Base-by-base conservation (phyloP, 37 sponge, comb jelly and placozoan genomes). In the Oopsacas minuta region DNA sequence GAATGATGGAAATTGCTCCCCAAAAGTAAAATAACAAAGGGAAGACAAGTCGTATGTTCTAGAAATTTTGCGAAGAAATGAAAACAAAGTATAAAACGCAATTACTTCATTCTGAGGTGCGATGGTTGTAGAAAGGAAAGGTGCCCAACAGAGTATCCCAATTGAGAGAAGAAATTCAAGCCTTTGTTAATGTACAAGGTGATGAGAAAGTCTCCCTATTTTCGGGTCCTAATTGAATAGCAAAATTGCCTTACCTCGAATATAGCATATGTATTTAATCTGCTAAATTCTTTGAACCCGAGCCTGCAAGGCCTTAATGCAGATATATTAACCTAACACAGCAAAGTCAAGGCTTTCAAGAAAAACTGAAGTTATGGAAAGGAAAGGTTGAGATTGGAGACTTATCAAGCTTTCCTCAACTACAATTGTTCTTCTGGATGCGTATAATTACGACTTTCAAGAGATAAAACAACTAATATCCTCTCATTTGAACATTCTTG, bases 381-480 rank as follows among this genome's bases (percentile, higher is more conserved):
- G 75, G 28, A 25, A 61, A 61, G 28, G 75, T 61, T 61, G 75
- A 61, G 75, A 61, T 61, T 61, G 75, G 75, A 61, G 75, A 61
- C 75, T 61, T 61, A 61, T 61, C 75, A 25, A 61, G 75, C 75
- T 61, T 61, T 61, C 75, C 75, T 61, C 75, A 61, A 61, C 32
- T 61, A 61, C 22, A 61, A 34, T 34, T 32, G 75, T 61, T 61
- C 75, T n/a, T 25, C 75, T 34, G 28, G 30, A 61, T 32, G 75
- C 75, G 30, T 61, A 61, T 61, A 34, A 32, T 61, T 25, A 61
- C 22, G 75, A 61, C 28, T 61, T 61, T 61, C 22, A 12, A 61
- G 75, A 61, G 75, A 25, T 61, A 61, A 61, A 61, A 61, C 22
- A 32, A 34, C 75, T 61, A 61, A 61, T 61, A 61, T 61, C 20